Evolutionary conservation across 2,888 invertebrate species (phyloP).

Genomic region (Monopis laevigella): DNA sequence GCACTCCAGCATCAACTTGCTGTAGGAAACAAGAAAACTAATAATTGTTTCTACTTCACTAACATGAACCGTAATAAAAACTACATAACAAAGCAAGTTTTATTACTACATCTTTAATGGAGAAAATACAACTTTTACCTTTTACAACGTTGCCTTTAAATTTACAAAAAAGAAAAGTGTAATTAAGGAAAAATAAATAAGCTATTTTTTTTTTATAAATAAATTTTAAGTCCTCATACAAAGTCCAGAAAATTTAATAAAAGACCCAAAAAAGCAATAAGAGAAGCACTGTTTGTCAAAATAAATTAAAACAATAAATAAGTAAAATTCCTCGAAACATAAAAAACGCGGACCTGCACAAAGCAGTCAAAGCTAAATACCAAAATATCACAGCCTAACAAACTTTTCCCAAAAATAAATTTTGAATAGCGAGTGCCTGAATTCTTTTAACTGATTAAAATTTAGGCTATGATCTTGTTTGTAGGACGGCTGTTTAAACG

Average conservation of each 20-base stretch:
- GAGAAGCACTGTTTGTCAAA: constrained; percentile 4
- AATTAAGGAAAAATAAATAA: no score
- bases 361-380: not conserved
- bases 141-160: no score
- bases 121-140: no score
- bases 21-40: constrained; percentile 36
- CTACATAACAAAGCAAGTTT: constrained; percentile 1
- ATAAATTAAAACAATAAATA: constrained; percentile 12
- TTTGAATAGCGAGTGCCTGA: not conserved
- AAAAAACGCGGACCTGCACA: not conserved
- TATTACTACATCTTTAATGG: no score
- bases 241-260: no score
- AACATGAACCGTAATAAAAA: constrained; percentile 3
- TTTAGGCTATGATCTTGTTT: constrained; percentile 1
- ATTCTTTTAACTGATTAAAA: not conserved
- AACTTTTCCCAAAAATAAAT: not conserved
- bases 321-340: constrained; percentile 2
- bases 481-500: constrained; percentile 1
- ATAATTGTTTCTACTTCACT: constrained; percentile 25
- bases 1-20: constrained; percentile 8
- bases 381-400: not conserved
- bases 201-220: no score
- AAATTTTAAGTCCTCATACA: no score
- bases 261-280: constrained; percentile 3
- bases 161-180: no score